These are phyloP conservation scores for Ariopsis seemanni DNA, from an alignment of 2,113 vertebrate species.

Conservation along the genomic window DNA sequence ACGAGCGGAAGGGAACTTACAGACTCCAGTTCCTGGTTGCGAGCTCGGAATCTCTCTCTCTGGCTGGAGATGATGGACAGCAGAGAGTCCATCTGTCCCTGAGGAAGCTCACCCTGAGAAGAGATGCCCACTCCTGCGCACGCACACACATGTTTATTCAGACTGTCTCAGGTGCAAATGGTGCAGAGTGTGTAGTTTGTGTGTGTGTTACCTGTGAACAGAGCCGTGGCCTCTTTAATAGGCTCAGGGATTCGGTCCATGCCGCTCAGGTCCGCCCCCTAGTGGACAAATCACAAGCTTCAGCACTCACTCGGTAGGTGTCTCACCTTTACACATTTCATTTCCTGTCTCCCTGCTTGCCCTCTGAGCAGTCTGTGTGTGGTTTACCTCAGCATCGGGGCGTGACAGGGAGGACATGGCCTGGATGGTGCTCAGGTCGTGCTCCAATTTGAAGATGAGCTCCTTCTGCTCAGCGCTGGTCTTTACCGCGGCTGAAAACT, in stretches of 20 bases:
- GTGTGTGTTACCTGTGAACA: constrained; percentile 78
- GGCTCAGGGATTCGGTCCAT: constrained; percentile 86
- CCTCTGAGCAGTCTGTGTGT: neutral
- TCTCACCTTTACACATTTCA: neutral
- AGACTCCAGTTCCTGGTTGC: constrained; percentile 93
- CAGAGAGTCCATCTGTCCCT: constrained; percentile 91
- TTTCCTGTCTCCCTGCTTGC: neutral
- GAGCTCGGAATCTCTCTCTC: constrained; percentile 89
- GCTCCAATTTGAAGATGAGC: constrained; percentile 88
- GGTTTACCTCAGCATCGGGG: constrained; percentile 82
- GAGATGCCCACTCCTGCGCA: constrained; percentile 54
- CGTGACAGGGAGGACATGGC: constrained; percentile 76
- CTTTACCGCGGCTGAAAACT: constrained; percentile 77
- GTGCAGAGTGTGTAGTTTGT: neutral
- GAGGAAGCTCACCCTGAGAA: constrained; percentile 75
- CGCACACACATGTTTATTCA: neutral
- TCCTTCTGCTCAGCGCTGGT: constrained; percentile 84
- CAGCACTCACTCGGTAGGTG: neutral
- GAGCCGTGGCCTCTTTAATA: constrained; percentile 90
- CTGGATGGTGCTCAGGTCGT: constrained; percentile 92
- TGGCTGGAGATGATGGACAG: constrained; percentile 98
- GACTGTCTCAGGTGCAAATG: neutral
- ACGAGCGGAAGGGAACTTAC: constrained; percentile 66
- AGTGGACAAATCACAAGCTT: constrained; percentile 5
- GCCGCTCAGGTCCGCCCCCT: constrained; percentile 67